A percentile compares a stretch with the other conserved stretches of the same genome.
phyloP scores from a whole-genome alignment of 2,113 vertebrate genomes.

The Cygnus atratus region DNA sequence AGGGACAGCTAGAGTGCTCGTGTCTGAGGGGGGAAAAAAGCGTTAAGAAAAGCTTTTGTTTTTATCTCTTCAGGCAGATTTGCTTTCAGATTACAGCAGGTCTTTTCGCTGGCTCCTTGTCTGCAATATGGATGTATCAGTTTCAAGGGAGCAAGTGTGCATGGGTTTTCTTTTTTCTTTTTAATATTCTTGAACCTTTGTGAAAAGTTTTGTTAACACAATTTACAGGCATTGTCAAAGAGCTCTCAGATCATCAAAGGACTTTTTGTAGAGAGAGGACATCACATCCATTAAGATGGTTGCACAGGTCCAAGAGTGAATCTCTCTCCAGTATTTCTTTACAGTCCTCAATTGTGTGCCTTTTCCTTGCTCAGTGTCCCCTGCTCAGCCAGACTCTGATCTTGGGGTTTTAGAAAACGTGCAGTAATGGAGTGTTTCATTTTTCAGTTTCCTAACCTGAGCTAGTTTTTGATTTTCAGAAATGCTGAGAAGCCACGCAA shows the following conservation, averaged over 20 bases:
- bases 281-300: slow-evolving; percentile 23
- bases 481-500: neutral
- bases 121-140: slow-evolving; percentile 22
- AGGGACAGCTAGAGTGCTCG: neutral
- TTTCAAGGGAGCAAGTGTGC: slow-evolving; percentile 48
- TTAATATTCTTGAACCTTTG: slow-evolving; percentile 46
- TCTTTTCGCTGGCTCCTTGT: neutral
- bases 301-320: neutral
- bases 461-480: neutral
- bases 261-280: slow-evolving; percentile 52
- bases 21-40: neutral
- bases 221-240: slow-evolving; percentile 56
- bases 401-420: neutral
- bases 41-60: slow-evolving; percentile 6
- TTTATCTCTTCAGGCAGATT: neutral
- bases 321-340: neutral
- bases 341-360: neutral
- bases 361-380: neutral
- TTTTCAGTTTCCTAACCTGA: neutral
- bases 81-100: neutral
- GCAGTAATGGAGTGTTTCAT: accelerated
- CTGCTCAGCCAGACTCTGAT: accelerated
- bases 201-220: slow-evolving; percentile 67
- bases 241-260: slow-evolving; percentile 64
- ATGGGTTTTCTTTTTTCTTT: neutral